Evolutionary conservation across 2,888 invertebrate species (phyloP), one percentile per base, ranked within the genome.

Genomic region (Drosophila putrida): DNA sequence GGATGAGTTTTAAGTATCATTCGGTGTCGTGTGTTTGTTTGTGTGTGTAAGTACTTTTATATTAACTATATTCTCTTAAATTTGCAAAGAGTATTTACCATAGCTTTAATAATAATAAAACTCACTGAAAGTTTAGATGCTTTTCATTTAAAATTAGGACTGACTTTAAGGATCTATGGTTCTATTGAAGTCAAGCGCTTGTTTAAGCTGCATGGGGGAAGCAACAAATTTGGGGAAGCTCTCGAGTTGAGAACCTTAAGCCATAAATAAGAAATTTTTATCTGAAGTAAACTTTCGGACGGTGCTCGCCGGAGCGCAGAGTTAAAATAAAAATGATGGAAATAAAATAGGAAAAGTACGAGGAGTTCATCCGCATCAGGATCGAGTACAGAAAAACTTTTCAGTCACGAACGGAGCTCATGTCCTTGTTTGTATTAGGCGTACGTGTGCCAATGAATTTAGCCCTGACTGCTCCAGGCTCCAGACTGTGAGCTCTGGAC

Each of bases 401-500:
- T 85, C 83, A 83, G 90, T 90, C 90, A 90, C 90, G 91, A 90
- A 78, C 80, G 62, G 75, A 80, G 80, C 85, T 89, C 82, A 90
- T 89, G 89, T 90, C 90, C 88, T 90, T 90, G 90, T 90, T 90
- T 90, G 90, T 84, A 84, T 87, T 84, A 81, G 81, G 75, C 78
- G 85, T 85, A 90, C 91, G 90, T 90, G 91, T 85, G 88, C 78
- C 78, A 80, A 86, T 80, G 89, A 78, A 82, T 79, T 75, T 71
- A 81, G 60, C 69, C 58, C 62, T 64, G 63, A 63, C 47, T 68
- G 64, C 53, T 55, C 41, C 36, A 47, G 44, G 31, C 55, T 38
- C n/a, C 27, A 38, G 57, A 36, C 44, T 35, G n/a, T 3, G 1
- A 15, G 38, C 28, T n/a, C 38, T 11, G 1, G 9, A 39, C 28